phyloP scores from a whole-genome alignment of 2,113 vertebrate species.

The Ailurus styani region DNA sequence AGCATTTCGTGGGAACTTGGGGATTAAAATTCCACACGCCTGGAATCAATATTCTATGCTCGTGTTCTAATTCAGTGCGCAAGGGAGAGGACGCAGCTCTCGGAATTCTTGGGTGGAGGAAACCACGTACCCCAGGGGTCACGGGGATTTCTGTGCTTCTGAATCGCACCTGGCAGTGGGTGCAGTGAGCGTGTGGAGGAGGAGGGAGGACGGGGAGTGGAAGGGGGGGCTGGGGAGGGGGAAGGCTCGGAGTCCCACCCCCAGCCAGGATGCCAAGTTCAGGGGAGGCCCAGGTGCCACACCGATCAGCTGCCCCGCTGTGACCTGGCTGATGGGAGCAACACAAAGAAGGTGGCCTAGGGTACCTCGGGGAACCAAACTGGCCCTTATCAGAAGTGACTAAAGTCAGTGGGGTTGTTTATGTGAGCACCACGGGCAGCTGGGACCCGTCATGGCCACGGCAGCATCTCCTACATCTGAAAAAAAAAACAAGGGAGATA shows the following conservation, averaged over 20 bases:
- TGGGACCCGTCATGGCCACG: not conserved
- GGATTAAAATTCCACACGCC: conserved; percentile 64
- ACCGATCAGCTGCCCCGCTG: not conserved
- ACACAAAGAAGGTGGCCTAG: not conserved
- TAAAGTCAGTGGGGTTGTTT: not conserved
- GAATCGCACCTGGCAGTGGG: conserved; percentile 35
- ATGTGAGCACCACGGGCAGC: not conserved
- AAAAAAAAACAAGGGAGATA: not conserved
- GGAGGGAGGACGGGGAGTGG: not conserved
- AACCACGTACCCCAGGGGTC: conserved; percentile 57
- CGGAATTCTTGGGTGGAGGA: conserved; percentile 60
- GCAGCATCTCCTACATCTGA: not conserved
- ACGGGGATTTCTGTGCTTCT: conserved; percentile 58
- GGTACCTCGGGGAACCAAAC: not conserved
- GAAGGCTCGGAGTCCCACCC: not conserved
- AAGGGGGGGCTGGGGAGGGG: not conserved
- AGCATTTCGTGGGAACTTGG: conserved; percentile 41
- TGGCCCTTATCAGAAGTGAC: not conserved
- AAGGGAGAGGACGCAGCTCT: conserved; percentile 28
- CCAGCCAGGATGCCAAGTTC: not conserved
- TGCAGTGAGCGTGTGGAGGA: not conserved
- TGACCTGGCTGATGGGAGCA: not conserved
- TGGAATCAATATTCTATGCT: conserved; percentile 66
- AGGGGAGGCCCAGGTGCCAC: not conserved
- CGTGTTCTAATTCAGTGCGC: conserved; percentile 57